Base-by-base conservation (phyloP, 2,888 invertebrate species). In the Pyrrhia umbra region DNA sequence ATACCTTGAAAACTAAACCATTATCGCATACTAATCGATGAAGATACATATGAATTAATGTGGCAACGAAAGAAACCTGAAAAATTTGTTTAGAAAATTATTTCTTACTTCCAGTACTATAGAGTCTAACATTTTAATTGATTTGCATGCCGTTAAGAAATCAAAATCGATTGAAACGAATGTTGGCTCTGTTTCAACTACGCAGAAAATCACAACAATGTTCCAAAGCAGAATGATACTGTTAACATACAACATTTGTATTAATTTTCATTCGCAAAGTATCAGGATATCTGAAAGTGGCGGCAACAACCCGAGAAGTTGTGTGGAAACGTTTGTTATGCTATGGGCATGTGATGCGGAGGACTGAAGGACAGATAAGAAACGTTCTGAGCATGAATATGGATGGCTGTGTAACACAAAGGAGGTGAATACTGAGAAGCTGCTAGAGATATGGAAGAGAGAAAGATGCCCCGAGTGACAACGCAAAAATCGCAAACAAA, bases 111-210 rank as follows among this genome's bases (percentile, higher is more conserved):
- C 4, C 0, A n/a, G n/a, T n/a, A n/a, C n/a, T n/a, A n/a, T n/a
- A n/a, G n/a, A n/a, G n/a, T n/a, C n/a, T n/a, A n/a, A n/a, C n/a
- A n/a, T n/a, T n/a, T n/a, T n/a, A 27, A 68, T 62, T 46, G 59
- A 76, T 67, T 60, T 50, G 57, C 27, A 23, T 55, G 60, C 21
- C 49, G 27, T 47, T 54, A 59, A 57, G 59, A 63, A 71, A 66
- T 55, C 45, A 47, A 37, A 58, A 71, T 34, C 47, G 55, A 49
- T 57, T 46, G 6, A 42, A 40, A 43, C 55, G 57, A 54, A 27
- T 37, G 16, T 57, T 62, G 77, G 77, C 77, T 73, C 73, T 6
- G 67, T 49, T 72, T 77, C 73, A 77, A 77, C 72, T 50, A 49
- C 58, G 30, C 30, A 47, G 8, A 40, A n/a, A n/a, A n/a, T 20